Conservation (phyloP, 2,113 vertebrate species). For the Periophthalmus modestus region DNA sequence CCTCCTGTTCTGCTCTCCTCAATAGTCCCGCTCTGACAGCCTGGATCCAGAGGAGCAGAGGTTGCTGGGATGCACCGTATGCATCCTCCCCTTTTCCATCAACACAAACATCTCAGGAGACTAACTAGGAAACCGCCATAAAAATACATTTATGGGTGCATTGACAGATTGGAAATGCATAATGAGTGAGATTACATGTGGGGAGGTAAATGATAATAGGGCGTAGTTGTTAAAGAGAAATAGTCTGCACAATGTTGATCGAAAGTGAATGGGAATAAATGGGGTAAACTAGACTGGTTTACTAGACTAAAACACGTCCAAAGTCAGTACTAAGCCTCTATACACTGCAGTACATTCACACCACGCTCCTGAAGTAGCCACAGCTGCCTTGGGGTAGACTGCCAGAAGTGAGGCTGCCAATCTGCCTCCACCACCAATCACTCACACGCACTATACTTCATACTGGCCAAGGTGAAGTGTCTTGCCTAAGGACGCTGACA, state of each 20-base stretch:
- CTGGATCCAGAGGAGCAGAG: slow-evolving; percentile 71
- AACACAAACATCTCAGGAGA: slow-evolving; percentile 47
- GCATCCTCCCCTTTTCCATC: slow-evolving; percentile 14
- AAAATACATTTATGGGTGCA: neutral
- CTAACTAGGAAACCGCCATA: slow-evolving; percentile 53
- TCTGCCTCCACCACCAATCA: too few relatives aligned
- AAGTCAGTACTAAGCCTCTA: too few relatives aligned
- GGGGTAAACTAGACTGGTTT: too few relatives aligned
- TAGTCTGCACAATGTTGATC: neutral
- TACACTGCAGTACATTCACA: too few relatives aligned
- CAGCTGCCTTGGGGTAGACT: too few relatives aligned
- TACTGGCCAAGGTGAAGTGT: too few relatives aligned
- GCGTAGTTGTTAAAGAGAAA: neutral
- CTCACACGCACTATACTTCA: too few relatives aligned
- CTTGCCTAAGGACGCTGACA: too few relatives aligned
- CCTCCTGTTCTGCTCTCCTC: slow-evolving; percentile 73
- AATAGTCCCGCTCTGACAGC: slow-evolving; percentile 75
- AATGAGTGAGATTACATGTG: neutral
- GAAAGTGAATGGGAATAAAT: neutral
- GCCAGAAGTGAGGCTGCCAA: too few relatives aligned
- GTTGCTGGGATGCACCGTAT: slow-evolving; percentile 67
- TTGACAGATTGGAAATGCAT: neutral
- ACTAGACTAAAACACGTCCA: too few relatives aligned
- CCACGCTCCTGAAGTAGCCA: too few relatives aligned
- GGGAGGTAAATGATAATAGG: neutral